Evolutionary conservation across 2,113 vertebrate species (phyloP).

Genomic region (Anser brachyrhynchus): DNA sequence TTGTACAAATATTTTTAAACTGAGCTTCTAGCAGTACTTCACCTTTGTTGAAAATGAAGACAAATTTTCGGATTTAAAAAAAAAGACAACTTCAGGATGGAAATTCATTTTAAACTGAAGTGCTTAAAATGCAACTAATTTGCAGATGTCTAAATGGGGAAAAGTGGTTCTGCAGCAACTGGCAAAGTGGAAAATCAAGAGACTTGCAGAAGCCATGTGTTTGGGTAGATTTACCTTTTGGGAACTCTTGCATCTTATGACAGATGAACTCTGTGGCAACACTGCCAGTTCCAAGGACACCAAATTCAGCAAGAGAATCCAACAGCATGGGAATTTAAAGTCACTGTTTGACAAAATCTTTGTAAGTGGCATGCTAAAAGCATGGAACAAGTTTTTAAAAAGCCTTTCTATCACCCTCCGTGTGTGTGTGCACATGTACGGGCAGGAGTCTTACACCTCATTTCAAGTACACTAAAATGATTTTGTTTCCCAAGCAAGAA

Average conservation of each 20-base stretch:
- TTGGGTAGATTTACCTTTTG: not conserved
- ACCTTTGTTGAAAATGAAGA: not conserved
- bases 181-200: not conserved
- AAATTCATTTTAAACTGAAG: not conserved
- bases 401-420: not conserved
- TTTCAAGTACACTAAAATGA: not conserved
- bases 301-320: not conserved
- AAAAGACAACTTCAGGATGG: not conserved
- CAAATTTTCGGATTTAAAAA: not conserved
- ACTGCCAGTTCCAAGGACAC: not conserved
- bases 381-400: not conserved
- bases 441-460: rapidly evolving
- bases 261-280: not conserved
- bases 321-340: not conserved
- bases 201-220: not conserved
- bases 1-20: not conserved
- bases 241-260: not conserved
- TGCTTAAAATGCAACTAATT: not conserved
- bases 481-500: not conserved
- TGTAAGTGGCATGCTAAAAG: not conserved
- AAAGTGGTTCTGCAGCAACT: not conserved
- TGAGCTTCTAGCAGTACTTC: not conserved
- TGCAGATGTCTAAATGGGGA: not conserved
- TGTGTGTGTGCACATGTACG: rapidly evolving
- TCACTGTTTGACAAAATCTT: not conserved